These are phyloP conservation scores for Nasonia longicornis DNA, from an alignment of 1,140 invertebrate species.

Conservation along the genomic window DNA sequence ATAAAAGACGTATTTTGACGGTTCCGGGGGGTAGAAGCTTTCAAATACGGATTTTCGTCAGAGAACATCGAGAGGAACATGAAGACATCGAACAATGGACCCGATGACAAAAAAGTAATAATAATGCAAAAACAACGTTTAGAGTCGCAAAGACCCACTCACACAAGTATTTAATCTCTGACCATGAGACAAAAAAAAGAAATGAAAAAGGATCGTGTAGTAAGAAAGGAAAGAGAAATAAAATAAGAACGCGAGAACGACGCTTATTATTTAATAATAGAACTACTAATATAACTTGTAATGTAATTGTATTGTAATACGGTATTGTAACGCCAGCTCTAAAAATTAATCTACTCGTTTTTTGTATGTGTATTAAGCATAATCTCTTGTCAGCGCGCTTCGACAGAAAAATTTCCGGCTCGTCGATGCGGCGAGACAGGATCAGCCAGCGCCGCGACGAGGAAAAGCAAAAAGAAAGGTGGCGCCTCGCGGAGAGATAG, in stretches of 20 bases:
- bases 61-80: conserved; percentile 44
- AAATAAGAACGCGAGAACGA: conserved; percentile 50
- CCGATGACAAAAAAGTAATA: conserved; percentile 33
- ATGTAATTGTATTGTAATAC: conserved; percentile 62
- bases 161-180: not conserved
- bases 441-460: conserved; percentile 12
- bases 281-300: conserved; percentile 60
- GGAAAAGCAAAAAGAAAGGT: conserved; percentile 23
- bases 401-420: conserved; percentile 50
- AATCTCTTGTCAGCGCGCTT: conserved; percentile 53
- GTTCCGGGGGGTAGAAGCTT: conserved; percentile 12
- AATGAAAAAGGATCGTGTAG: conserved; percentile 45
- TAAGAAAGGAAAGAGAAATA: conserved; percentile 43
- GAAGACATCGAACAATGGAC: conserved; percentile 21
- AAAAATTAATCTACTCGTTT: conserved; percentile 58
- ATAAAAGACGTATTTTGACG: conserved; percentile 39
- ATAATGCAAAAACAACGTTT: conserved; percentile 14
- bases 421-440: conserved; percentile 37
- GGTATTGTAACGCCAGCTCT: conserved; percentile 59
- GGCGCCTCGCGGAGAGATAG: conserved; percentile 34
- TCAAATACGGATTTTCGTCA: conserved; percentile 27
- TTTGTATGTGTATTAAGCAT: conserved; percentile 57
- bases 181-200: not conserved
- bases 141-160: not conserved
- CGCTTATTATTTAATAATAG: conserved; percentile 63